Evolutionary conservation across 2,113 vertebrate genomes (phyloP).

Genomic region (Passerina amoena): DNA sequence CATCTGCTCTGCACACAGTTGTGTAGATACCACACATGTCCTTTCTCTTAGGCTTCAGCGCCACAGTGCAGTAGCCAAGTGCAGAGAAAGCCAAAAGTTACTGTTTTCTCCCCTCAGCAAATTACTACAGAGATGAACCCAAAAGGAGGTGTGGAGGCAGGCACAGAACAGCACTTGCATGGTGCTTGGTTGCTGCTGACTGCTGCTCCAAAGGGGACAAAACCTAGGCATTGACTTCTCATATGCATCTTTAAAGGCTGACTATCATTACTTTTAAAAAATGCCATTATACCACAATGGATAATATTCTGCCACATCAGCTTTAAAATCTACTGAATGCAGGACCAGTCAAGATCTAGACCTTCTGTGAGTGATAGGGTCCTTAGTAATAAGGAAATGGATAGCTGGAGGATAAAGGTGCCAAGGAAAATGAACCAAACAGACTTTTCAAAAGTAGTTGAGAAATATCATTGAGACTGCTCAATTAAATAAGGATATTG

Average conservation of each 20-base stretch:
- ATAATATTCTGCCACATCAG: not conserved
- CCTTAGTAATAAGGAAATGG: not conserved
- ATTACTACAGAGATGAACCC: not conserved
- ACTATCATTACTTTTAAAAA: not conserved
- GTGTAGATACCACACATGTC: not conserved
- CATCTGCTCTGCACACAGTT: not conserved
- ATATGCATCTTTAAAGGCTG: not conserved
- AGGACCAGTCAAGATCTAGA: not conserved
- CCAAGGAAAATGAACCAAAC: not conserved
- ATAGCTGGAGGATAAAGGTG: not conserved
- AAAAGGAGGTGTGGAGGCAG: not conserved
- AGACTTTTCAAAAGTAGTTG: not conserved
- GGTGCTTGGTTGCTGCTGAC: not conserved
- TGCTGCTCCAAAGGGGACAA: not conserved
- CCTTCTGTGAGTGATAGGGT: not conserved
- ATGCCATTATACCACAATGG: not conserved
- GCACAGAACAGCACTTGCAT: rapidly evolving
- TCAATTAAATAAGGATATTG: constrained; percentile 6
- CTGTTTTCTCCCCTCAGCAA: not conserved
- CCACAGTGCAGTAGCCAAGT: not conserved
- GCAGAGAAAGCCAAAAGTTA: not conserved
- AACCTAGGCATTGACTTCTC: not conserved
- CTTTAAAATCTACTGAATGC: not conserved
- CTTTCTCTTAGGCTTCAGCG: not conserved
- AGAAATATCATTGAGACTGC: not conserved